Percentiles rank a stretch among this genome's conserved stretches.
phyloP scores from a whole-genome alignment of 2,797 vertebrate species.

The Apogon hyalosoma region DNA sequence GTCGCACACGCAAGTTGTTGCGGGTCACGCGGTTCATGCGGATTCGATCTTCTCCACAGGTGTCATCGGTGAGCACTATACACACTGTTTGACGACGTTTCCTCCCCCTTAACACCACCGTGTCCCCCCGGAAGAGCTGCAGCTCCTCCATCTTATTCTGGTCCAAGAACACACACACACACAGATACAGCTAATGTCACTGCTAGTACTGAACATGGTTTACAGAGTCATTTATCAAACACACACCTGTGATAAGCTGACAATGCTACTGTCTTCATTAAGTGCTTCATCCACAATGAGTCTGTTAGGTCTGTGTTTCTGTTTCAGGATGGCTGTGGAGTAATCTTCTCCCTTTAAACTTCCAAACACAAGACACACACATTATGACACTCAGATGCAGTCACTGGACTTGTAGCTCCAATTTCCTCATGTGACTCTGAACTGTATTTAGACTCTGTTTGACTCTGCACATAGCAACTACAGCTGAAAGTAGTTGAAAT shows the following conservation, averaged over 20 bases:
- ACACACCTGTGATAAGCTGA: slow-evolving; percentile 93
- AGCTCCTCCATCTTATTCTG: slow-evolving; percentile 98
- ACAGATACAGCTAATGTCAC: too few species aligned
- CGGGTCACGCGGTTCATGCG: slow-evolving; percentile 99
- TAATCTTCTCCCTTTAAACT: slow-evolving; percentile 82
- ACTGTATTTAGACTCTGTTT: slow-evolving; percentile 68
- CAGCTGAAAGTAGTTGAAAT: neutral
- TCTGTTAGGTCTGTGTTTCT: slow-evolving; percentile 98
- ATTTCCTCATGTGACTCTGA: slow-evolving; percentile 76
- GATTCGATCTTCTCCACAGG: slow-evolving; percentile 95
- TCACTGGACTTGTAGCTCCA: slow-evolving; percentile 57
- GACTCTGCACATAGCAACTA: slow-evolving; percentile 49
- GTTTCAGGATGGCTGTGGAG: slow-evolving; percentile 97
- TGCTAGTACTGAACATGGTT: too few species aligned
- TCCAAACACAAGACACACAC: slow-evolving; percentile 52
- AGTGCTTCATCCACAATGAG: slow-evolving; percentile 98
- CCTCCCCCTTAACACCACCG: slow-evolving; percentile 97
- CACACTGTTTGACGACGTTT: slow-evolving; percentile 97
- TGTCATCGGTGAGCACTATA: slow-evolving; percentile 97
- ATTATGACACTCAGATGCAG: slow-evolving; percentile 40
- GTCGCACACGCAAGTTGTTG: slow-evolving; percentile 95
- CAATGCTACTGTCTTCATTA: slow-evolving; percentile 99
- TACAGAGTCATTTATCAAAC: too few species aligned
- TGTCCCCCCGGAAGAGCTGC: slow-evolving; percentile 98
- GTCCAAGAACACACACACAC: neutral